These are phyloP conservation scores for Lasioglossum zephyrum DNA, from an alignment of 2,888 invertebrate species.

Conservation along the genomic window DNA sequence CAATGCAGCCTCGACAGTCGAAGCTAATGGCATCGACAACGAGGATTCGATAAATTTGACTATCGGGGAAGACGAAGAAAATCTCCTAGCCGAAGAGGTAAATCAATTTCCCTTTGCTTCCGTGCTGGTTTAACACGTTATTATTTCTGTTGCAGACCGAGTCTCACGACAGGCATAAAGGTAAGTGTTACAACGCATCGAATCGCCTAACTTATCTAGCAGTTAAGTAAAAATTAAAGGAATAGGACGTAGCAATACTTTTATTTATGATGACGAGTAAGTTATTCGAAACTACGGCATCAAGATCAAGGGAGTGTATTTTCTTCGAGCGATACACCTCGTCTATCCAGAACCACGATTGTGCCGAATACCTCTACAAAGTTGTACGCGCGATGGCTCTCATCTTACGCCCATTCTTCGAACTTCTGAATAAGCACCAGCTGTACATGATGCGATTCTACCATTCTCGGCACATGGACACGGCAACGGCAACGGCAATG, in stretches of 20 bases:
- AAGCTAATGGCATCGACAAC: slow-evolving; percentile 88
- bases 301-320: slow-evolving; percentile 67
- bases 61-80: slow-evolving; percentile 92
- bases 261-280: slow-evolving; percentile 58
- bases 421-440: slow-evolving; percentile 50
- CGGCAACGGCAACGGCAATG: background rate
- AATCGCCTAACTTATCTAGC: slow-evolving; percentile 41
- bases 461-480: slow-evolving; percentile 41
- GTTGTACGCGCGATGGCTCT: slow-evolving; percentile 32
- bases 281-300: slow-evolving; percentile 57
- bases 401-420: slow-evolving; percentile 39
- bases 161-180: slow-evolving; percentile 81
- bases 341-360: slow-evolving; percentile 51
- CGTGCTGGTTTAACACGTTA: background rate
- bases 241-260: slow-evolving; percentile 62
- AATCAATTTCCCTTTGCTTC: slow-evolving; percentile 67
- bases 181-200: slow-evolving; percentile 75
- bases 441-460: slow-evolving; percentile 48
- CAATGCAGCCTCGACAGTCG: slow-evolving; percentile 73
- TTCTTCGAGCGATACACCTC: slow-evolving; percentile 44
- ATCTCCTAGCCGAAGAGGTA: slow-evolving; percentile 92
- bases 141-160: slow-evolving; percentile 78
- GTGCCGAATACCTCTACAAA: slow-evolving; percentile 41
- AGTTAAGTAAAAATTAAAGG: slow-evolving; percentile 53
- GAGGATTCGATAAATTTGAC: slow-evolving; percentile 93